Evolutionary conservation across 2,113 vertebrate species (phyloP).

Genomic region (Chauna torquata): DNA sequence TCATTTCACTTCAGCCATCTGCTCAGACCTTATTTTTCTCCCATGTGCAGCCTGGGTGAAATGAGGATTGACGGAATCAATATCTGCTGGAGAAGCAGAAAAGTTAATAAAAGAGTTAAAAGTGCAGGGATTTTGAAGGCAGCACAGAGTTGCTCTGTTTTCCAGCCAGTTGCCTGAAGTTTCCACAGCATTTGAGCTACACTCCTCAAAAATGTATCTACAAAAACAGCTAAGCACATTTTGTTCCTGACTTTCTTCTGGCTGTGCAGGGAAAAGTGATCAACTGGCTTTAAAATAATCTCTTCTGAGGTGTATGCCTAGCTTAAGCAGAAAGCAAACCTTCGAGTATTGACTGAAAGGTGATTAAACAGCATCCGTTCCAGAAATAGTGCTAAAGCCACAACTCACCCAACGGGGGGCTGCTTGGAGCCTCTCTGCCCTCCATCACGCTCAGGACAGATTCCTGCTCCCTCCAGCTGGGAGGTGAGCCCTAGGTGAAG

Average conservation of each 20-base stretch:
- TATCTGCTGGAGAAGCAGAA: not conserved
- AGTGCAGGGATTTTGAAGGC: not conserved
- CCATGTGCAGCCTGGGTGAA: not conserved
- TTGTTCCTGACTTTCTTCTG: not conserved
- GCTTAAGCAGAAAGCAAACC: not conserved
- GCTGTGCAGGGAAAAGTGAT: not conserved
- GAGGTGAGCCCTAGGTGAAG: not conserved
- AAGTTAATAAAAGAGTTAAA: not conserved
- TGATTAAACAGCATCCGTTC: not conserved
- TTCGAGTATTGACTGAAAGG: not conserved
- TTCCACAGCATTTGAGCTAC: not conserved
- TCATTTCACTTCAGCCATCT: not conserved
- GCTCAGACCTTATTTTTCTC: not conserved
- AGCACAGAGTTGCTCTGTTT: not conserved
- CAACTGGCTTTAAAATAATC: not conserved
- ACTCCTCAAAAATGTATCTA: not conserved
- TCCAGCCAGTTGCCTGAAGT: not conserved
- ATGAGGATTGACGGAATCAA: not conserved
- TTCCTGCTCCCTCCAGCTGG: accelerated
- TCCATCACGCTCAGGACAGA: not conserved
- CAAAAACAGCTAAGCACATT: not conserved
- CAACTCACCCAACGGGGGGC: not conserved
- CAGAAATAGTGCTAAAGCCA: not conserved
- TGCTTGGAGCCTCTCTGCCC: not conserved
- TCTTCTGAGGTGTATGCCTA: not conserved